A percentile compares a stretch with the other conserved stretches of the same genome.
Evolutionary conservation across 2,797 vertebrate genomes (phyloP).

Genomic region (Basileuterus tristriatus): DNA sequence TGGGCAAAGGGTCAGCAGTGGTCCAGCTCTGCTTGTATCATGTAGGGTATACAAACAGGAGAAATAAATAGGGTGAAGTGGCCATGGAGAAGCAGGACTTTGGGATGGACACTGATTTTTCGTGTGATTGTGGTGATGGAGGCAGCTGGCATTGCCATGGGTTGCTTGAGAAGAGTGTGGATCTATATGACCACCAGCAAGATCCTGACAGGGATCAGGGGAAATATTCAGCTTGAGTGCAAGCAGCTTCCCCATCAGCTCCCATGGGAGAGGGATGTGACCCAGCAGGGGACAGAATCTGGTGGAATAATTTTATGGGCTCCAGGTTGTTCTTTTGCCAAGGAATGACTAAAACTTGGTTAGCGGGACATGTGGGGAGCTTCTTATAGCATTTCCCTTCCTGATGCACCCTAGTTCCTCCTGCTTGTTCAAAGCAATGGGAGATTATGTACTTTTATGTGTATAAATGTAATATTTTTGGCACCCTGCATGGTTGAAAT

Average conservation of each 20-base stretch:
- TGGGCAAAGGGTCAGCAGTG: background rate
- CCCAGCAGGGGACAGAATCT: background rate
- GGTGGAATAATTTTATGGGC: background rate
- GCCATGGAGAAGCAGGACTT: background rate
- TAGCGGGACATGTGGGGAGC: background rate
- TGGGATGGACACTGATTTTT: background rate
- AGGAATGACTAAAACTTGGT: background rate
- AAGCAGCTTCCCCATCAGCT: background rate
- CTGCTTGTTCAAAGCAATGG: background rate
- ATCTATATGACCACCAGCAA: accelerated
- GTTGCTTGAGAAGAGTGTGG: background rate
- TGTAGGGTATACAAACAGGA: accelerated
- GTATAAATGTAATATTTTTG: background rate
- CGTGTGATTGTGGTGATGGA: background rate
- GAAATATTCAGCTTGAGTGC: background rate
- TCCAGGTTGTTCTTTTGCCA: background rate
- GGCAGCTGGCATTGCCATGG: background rate
- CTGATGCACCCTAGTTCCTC: background rate
- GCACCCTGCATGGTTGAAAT: constrained; percentile 1
- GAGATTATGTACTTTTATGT: background rate
- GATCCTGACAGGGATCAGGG: background rate
- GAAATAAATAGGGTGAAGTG: background rate
- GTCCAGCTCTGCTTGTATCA: background rate
- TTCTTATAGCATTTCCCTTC: background rate
- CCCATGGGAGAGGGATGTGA: background rate